Base-by-base conservation (phyloP, 2,797 vertebrate genomes). In the Heliangelus exortis region DNA sequence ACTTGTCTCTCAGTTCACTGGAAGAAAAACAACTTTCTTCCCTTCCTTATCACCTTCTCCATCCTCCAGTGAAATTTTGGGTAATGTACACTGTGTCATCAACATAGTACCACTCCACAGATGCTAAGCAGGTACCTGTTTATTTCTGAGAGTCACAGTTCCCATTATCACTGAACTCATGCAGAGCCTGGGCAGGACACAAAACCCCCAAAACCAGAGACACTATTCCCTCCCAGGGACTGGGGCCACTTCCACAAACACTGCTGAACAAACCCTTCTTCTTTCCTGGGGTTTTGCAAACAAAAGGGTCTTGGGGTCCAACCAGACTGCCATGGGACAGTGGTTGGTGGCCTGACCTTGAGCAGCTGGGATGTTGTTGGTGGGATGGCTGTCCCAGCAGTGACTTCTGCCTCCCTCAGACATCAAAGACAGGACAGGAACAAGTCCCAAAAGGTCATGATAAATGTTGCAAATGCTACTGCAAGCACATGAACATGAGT, bases 81-180 rank as follows among this genome's bases (percentile, higher is more conserved):
- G 65, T 87, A 87, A 90, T 33, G 74, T 18, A 76, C 65, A 87
- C 95, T 94, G 79, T 82, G 92, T 87, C 89, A 92, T 68, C 34
- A 2, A 83, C 62, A 80, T 85, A 88, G 59, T 0, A 0, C 41
- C 15, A 11, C 85, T 54, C 74, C 20, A 2, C 7, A 1, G 79
- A 89, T 84, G 72, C 87, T 9, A 91, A 96, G 74, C n/a, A 89
- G 80, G 57, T 28, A 6, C 41, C 57, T 11, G 0, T 34, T 2
- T 29, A 41, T 89, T 82, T 80, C 65, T n/a, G 55, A 57, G 59
- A 62, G 53, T 69, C 79, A 86, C 2, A 28, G 47, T 17, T 94
- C 62, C 47, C 33, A 61, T 39, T 74, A 43, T n/a, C 84, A 39
- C 10, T 47, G 69, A 96, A 66, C 12, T 25, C 12, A 33, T 1